Base-by-base conservation (phyloP, 1,140 invertebrate species). In the Caerostris darwini region DNA sequence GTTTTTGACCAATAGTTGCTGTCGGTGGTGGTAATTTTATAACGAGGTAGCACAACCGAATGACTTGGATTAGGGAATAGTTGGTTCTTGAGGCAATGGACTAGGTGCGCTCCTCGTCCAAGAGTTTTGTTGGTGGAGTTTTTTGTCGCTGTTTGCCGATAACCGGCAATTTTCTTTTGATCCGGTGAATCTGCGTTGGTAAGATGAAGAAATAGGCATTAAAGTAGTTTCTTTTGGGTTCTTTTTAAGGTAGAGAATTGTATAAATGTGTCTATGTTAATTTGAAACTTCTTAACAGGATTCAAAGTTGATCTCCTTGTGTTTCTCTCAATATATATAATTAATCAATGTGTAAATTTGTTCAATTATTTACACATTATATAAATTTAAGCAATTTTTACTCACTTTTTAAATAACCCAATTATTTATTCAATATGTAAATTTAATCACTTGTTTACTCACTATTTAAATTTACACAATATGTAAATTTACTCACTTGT, bases 1-100 rank as follows among this genome's bases (percentile, higher is more conserved):
- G 58, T 88, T 67, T 88, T 88, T 88, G 86, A 88, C 86, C 86
- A 88, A 88, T 88, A 61, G 86, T 67, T 64, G 86, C 86, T 88
- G 86, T 88, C 86, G n/a, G 57, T 19, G 50, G 61, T 14, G 57
- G 86, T 88, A 88, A 88, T 88, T 88, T 88, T 88, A 88, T 88
- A 88, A 88, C 86, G 86, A 88, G 86, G 86, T 54, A 88, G 61
- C 57, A 34, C 14, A 59, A 53, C 34, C 86, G 34, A 58, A 54
- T 85, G 54, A 58, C 56, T 85, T 19, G 82, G 57, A 85, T 85
- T 56, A 85, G 54, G 8, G 54, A 10, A 19, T 53, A 85, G 56
- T 34, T 10, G 50, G 61, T 64, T 58, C 86, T 88, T 50, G n/a
- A 54, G 57, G 86, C 64, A 88, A 88, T 88, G 86, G 86, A 88